phyloP scores from a whole-genome alignment of 2,797 vertebrate species.

The Mico argentatus region DNA sequence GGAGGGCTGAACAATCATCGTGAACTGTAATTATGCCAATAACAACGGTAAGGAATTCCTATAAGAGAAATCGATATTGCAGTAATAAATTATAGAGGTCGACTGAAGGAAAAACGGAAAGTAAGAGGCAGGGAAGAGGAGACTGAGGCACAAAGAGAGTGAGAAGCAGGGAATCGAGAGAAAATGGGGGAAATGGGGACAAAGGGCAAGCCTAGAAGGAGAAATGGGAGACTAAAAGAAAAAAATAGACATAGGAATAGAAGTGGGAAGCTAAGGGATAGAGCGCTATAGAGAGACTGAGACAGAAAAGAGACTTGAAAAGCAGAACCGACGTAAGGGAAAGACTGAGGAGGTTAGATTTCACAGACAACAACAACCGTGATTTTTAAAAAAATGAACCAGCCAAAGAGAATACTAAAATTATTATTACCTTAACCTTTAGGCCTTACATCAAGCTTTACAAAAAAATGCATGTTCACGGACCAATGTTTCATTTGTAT shows the following conservation, averaged over 20 bases:
- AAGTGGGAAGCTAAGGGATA: background rate
- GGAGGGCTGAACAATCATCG: fast-evolving
- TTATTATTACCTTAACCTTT: background rate
- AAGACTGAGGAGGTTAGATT: background rate
- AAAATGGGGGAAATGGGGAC: background rate
- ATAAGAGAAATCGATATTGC: background rate
- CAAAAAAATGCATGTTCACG: background rate
- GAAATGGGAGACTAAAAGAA: background rate
- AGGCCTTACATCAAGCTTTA: background rate
- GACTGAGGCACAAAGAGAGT: too few relatives aligned
- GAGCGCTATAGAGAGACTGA: background rate
- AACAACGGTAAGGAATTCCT: background rate
- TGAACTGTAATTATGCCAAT: background rate
- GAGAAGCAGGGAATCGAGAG: background rate
- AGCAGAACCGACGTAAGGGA: background rate
- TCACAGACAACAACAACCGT: background rate
- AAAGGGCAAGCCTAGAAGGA: background rate
- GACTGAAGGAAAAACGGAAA: background rate
- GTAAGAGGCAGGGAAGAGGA: background rate
- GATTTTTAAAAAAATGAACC: background rate
- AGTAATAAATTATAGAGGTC: background rate
- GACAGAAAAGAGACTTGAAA: background rate
- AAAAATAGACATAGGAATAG: background rate
- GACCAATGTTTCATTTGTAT: background rate
- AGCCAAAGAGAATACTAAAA: background rate